phyloP scores from a whole-genome alignment of 1,140 invertebrate genomes.

The Hetaerina americana region DNA sequence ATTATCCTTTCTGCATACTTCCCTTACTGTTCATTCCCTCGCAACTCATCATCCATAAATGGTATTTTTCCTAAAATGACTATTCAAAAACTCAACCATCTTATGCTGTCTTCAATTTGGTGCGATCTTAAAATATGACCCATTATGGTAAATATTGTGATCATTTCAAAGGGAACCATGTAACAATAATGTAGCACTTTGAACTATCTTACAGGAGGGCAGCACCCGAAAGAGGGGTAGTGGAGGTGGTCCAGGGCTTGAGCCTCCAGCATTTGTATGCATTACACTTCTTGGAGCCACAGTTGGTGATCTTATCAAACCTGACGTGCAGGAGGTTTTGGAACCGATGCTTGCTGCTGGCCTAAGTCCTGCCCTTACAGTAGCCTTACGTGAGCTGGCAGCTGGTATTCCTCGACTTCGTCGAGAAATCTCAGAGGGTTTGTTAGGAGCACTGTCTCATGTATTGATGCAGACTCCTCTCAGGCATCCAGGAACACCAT shows the following conservation, averaged over 20 bases:
- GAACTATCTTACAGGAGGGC: neutral
- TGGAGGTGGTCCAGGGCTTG: slow-evolving; percentile 47
- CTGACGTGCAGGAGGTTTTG: slow-evolving; percentile 71
- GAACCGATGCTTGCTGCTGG: slow-evolving; percentile 88
- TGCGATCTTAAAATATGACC: no score
- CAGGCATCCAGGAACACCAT: slow-evolving; percentile 61
- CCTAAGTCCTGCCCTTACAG: slow-evolving; percentile 77
- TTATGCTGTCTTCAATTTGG: no score
- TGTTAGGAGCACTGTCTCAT: slow-evolving; percentile 42
- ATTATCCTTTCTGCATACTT: no score
- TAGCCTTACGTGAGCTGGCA: slow-evolving; percentile 80
- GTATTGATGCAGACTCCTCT: slow-evolving; percentile 82
- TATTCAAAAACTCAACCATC: no score
- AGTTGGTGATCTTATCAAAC: slow-evolving; percentile 55
- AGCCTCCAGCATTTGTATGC: slow-evolving; percentile 87
- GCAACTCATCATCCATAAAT: no score
- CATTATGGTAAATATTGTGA: no score
- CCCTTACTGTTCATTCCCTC: no score
- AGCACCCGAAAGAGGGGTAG: slow-evolving; percentile 20
- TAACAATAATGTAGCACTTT: no score
- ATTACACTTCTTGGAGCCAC: slow-evolving; percentile 86
- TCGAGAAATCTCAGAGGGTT: slow-evolving; percentile 79
- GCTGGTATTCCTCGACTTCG: slow-evolving; percentile 76
- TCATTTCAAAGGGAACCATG: no score
- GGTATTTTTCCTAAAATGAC: no score